Percentiles rank a stretch among this genome's conserved stretches.
Evolutionary conservation across 2,797 vertebrate species (phyloP).

Genomic region (Hemitrygon akajei): DNA sequence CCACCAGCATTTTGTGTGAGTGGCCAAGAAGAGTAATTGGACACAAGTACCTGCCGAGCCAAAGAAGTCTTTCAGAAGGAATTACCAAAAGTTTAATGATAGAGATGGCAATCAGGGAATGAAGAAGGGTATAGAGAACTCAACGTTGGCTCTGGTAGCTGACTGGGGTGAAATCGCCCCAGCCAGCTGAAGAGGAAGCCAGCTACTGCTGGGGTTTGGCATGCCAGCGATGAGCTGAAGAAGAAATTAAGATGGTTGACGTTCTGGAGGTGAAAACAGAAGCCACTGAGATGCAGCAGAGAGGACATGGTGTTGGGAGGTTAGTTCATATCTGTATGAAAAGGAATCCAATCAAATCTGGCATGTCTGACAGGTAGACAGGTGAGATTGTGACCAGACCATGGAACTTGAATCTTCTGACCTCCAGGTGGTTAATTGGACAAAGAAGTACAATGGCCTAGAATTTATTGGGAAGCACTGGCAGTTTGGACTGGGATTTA

Average conservation of each 20-base stretch:
- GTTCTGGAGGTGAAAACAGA: background rate
- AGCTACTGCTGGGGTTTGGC: too few relatives aligned
- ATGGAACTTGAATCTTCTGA: background rate
- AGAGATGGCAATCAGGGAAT: background rate
- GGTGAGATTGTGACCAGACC: background rate
- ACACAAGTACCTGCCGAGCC: background rate
- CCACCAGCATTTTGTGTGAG: too few relatives aligned
- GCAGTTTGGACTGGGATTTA: too few relatives aligned
- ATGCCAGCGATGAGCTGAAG: background rate
- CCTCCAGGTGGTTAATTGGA: background rate
- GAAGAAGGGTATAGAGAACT: background rate
- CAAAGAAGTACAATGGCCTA: background rate
- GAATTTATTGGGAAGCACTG: too few relatives aligned
- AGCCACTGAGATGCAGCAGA: background rate
- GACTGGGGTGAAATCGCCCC: too few relatives aligned
- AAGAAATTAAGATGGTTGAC: too few relatives aligned
- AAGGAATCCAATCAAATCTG: too few relatives aligned
- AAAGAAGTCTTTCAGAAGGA: background rate
- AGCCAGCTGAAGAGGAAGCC: too few relatives aligned
- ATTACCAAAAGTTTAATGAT: background rate
- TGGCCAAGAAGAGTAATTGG: background rate
- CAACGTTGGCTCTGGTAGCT: background rate
- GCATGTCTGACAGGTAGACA: too few relatives aligned
- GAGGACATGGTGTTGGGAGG: background rate
- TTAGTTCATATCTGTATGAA: background rate